These are phyloP conservation scores for Myiagra hebetior DNA, from an alignment of 2,113 vertebrate species.

Conservation along the genomic window DNA sequence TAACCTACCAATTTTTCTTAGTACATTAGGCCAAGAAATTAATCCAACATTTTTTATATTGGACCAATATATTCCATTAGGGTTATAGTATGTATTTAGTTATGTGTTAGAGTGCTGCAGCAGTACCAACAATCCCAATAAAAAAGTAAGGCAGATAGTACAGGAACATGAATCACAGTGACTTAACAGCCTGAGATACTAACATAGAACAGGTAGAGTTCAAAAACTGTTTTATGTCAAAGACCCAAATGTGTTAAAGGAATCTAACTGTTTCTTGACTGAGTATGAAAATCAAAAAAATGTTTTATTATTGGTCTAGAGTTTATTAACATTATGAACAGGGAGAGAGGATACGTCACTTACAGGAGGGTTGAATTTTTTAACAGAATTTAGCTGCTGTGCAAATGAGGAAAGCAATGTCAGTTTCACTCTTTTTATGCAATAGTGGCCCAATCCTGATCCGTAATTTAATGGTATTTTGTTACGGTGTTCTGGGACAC, in stretches of 20 bases:
- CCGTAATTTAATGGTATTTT: not conserved
- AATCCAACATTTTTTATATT: not conserved
- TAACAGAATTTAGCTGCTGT: not conserved
- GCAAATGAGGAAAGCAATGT: not conserved
- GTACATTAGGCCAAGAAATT: not conserved
- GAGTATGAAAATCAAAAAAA: not conserved
- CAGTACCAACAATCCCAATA: not conserved
- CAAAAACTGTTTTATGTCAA: not conserved
- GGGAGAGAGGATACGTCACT: not conserved
- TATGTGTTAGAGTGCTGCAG: not conserved
- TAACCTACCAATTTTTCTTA: not conserved
- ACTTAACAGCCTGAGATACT: not conserved
- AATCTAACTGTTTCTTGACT: not conserved
- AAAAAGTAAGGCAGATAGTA: not conserved
- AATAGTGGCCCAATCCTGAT: not conserved
- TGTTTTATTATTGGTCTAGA: not conserved
- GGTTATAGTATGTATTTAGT: not conserved
- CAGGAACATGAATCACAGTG: not conserved
- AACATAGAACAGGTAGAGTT: not conserved
- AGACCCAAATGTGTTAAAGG: not conserved
- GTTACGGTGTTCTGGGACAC: not conserved
- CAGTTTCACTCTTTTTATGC: not conserved
- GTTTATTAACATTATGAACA: not conserved
- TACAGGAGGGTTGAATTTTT: not conserved
- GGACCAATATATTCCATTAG: not conserved